Base-by-base conservation (phyloP, 2,797 vertebrate species). In the Delichon dasypus region DNA sequence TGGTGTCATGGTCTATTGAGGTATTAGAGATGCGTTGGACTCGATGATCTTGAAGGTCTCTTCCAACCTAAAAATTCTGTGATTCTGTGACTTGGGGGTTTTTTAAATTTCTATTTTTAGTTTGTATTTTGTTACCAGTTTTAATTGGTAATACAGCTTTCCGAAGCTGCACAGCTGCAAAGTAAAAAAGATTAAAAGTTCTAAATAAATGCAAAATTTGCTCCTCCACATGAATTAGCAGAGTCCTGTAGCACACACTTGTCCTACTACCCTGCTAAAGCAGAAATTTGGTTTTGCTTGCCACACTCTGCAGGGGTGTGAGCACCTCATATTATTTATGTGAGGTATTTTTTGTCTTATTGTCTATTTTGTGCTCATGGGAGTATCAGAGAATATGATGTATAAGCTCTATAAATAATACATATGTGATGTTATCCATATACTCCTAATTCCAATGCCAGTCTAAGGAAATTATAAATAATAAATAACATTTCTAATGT, bases 241-340 rank as follows among this genome's bases (percentile, higher is more conserved):
- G 18, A 42, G 10, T 50, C 30, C 34, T 73, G 16, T 20, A 70
- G 6, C 16, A 50, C 6, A 19, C 10, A 5, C 5, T 78, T 42
- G 19, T 55, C n/a, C 67, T 38, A 16, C 5, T 10, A 18, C 4
- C 3, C 16, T n/a, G 27, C 15, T 25, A 55, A 58, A 48, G 42
- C 30, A 85, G 62, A 50, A 85, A 81, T 87, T 44, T 65, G 20
- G 3, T 89, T 34, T 48, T 51, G 1, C 30, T 67, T 58, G n/a
- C 26, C 19, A 23, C 10, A 16, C 1, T 27, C 13, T 44, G 16
- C 2, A 4, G 25, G 20, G 13, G 2, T 5, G 0, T 38, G 25
- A 36, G 34, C 13, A 50, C 23, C 12, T 62, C 16, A 32, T 10
- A 11, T 13, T 66, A 17, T 34, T 74, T 11, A 3, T 7, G 2